Base-by-base conservation (phyloP, 2,797 vertebrate species). In the Silurus lanzhouensis region DNA sequence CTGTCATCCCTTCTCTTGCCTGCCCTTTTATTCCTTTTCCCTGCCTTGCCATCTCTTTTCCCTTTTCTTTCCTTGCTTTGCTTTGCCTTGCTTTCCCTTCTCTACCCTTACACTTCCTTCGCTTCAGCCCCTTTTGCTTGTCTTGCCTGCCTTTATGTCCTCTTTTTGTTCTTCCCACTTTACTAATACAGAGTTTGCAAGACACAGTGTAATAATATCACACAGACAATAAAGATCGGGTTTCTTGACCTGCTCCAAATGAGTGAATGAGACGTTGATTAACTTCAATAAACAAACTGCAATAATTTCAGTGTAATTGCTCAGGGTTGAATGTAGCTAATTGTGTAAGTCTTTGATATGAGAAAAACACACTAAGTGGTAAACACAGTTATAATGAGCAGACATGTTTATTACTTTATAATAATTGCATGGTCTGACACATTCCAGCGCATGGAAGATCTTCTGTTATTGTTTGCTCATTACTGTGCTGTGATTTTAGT, bases 261-360 rank as follows among this genome's bases (percentile, higher is more conserved):
- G 19, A 38, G 70, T 72, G 27, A 72, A 80, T 27, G 44, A 63
- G 77, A 1, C 81, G 25, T 67, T 85, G 61, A 86, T 84, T 86
- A 78, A 27, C 78, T 80, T 80, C 15, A 81, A 83, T 66, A 46
- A 82, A 48, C 10, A 25, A 86, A 70, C 87, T 68, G 84, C 67
- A 55, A 60, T 87, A 84, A 89, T 86, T 86, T 64, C 31, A 63
- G 70, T 80, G 82, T 82, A 83, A 83, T 55, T 85, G 87, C 78
- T 76, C 66, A 57, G 75, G 61, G 80, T 74, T 89, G 84, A 84
- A 80, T 80, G 48, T 19, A 68, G 77, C 48, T 85, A 83, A 85
- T 70, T 13, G 61, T 81, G 61, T 44, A 61, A 25, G 57, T 78
- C 27, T 64, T 25, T n/a, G 61, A 22, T 70, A 67, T 71, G 55